Evolutionary conservation across 2,888 invertebrate species (phyloP).

Genomic region (Malachius bipustulatus): DNA sequence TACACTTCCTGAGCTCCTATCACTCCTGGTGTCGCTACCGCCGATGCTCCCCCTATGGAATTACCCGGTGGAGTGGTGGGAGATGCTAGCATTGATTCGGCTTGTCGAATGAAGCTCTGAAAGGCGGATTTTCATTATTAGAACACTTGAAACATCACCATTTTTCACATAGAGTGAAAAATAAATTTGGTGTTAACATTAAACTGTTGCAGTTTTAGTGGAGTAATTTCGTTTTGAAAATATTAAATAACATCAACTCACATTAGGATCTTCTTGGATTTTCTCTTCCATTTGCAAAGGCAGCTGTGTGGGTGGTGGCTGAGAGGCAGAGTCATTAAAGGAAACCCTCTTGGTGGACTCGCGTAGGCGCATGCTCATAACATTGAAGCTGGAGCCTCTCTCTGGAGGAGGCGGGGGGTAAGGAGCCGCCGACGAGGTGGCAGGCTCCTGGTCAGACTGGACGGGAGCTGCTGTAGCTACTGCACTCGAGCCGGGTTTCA

Average conservation of each 20-base stretch:
- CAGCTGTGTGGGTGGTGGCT: conserved; percentile 37
- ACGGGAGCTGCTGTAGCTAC: neutral
- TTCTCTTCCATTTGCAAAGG: conserved; percentile 35
- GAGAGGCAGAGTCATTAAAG: conserved; percentile 33
- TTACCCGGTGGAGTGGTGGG: conserved; percentile 58
- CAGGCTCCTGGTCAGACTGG: conserved; percentile 20
- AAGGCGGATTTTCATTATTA: conserved; percentile 22
- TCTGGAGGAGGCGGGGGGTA: conserved; percentile 69
- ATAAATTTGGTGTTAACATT: no score
- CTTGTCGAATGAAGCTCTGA: conserved; percentile 68
- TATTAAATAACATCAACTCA: no score
- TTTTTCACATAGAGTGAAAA: no score
- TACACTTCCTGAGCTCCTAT: conserved; percentile 98
- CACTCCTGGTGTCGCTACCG: conserved; percentile 77
- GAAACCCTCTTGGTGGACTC: conserved; percentile 36
- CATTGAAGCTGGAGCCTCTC: conserved; percentile 76
- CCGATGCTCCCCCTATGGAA: conserved; percentile 33
- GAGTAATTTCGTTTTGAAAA: no score
- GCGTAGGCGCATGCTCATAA: conserved; percentile 53
- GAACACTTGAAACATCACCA: no score
- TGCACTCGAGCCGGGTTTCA: conserved; percentile 31
- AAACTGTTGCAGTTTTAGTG: no score
- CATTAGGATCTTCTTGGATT: conserved; percentile 70
- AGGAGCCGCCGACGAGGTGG: conserved; percentile 25
- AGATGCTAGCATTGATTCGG: conserved; percentile 66